Evolutionary conservation across 2,113 vertebrate species (phyloP).

Genomic region (Bolborhynchus lineola): DNA sequence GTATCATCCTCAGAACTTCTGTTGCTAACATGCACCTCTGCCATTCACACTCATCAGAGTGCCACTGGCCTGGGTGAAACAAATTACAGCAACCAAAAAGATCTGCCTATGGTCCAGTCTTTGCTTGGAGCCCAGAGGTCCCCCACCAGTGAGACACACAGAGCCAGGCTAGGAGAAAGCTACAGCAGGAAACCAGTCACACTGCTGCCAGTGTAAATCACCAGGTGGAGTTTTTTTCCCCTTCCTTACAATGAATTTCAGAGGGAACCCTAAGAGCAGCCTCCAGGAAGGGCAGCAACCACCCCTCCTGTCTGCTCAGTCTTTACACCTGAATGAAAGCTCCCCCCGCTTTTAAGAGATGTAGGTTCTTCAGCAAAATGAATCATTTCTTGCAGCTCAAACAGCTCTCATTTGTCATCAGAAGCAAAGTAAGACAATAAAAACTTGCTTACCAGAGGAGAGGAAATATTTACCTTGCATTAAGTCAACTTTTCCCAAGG

Average conservation of each 20-base stretch:
- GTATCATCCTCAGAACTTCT: background rate
- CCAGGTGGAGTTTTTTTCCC: fast-evolving
- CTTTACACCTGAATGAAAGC: background rate
- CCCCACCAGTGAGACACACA: background rate
- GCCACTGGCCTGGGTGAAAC: background rate
- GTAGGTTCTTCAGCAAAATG: background rate
- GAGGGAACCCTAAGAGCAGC: background rate
- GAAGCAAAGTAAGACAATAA: background rate
- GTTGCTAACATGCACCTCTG: background rate
- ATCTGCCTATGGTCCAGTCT: background rate
- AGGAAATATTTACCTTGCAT: slow-evolving; percentile 36
- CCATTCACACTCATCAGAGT: background rate
- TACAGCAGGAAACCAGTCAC: background rate
- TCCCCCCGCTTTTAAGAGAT: background rate
- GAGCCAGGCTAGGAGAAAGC: background rate
- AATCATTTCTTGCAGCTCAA: background rate
- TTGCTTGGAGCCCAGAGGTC: background rate
- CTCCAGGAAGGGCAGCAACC: background rate
- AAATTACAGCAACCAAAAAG: background rate
- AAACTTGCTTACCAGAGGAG: background rate
- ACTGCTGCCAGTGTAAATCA: fast-evolving
- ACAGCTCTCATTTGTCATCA: background rate
- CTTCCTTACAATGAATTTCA: background rate
- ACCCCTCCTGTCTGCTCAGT: background rate
- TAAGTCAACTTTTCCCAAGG: background rate